Percentiles rank a stretch among this genome's conserved stretches.
These are phyloP conservation scores for Triplophysa rosa DNA, from an alignment of 2,113 vertebrate species.

Conservation along the genomic window DNA sequence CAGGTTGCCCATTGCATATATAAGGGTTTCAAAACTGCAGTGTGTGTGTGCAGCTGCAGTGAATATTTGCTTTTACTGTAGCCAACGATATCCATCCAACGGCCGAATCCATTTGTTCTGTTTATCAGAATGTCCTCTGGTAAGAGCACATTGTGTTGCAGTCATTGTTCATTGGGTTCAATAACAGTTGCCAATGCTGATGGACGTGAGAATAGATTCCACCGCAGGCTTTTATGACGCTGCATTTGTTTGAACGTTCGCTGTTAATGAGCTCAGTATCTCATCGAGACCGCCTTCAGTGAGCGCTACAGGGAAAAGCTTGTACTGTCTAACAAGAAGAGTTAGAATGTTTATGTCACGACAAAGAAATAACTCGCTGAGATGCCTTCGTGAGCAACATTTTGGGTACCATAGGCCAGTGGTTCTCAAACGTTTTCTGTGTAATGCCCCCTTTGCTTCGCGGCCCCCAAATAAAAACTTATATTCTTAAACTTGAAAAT, in stretches of 20 bases:
- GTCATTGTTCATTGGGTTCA: constrained; percentile 34
- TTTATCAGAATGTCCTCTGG: constrained; percentile 44
- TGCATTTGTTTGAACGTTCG: constrained; percentile 23
- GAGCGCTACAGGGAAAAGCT: neutral
- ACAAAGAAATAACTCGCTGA: neutral
- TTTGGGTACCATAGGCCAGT: too few relatives aligned
- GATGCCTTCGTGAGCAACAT: too few relatives aligned
- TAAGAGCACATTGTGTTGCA: constrained; percentile 35
- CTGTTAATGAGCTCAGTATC: constrained; percentile 35
- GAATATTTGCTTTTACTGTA: constrained; percentile 14
- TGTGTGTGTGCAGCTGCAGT: neutral
- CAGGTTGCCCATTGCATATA: constrained; percentile 7
- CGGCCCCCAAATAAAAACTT: too few relatives aligned
- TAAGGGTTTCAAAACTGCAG: constrained; percentile 17
- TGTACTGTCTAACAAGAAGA: neutral
- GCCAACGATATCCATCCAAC: constrained; percentile 7
- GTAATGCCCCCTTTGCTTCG: too few relatives aligned
- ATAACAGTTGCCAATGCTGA: constrained; percentile 37
- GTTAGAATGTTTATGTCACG: neutral
- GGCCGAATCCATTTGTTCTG: constrained; percentile 32
- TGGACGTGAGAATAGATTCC: constrained; percentile 34
- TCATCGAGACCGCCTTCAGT: neutral
- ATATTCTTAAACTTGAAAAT: too few relatives aligned
- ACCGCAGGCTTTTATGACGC: constrained; percentile 24
- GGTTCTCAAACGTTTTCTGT: too few relatives aligned